phyloP scores from a whole-genome alignment of 2,888 invertebrate species.

The Nycteola revayana region DNA sequence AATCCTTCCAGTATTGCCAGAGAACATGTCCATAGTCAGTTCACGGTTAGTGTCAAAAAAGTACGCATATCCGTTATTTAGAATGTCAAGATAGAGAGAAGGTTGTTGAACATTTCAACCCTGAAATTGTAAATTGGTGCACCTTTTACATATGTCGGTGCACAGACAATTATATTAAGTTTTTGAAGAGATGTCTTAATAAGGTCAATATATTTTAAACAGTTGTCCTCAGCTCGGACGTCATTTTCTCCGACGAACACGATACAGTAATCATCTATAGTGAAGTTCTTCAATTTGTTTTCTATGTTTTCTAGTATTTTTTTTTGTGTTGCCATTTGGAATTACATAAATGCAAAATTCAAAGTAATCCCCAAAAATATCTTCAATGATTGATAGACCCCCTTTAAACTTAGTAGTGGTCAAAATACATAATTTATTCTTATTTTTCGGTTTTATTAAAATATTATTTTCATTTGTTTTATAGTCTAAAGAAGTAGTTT shows the following conservation, averaged over 20 bases:
- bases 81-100: not conserved
- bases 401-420: not conserved
- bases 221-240: not conserved
- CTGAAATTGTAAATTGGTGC: not conserved
- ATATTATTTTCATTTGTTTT: too few relatives aligned
- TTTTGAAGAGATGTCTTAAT: not conserved
- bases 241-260: not conserved
- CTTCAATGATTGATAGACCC: not conserved
- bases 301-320: not conserved
- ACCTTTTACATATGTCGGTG: too few relatives aligned
- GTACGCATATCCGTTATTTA: not conserved
- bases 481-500: too few relatives aligned
- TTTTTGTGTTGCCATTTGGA: not conserved
- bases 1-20: not conserved
- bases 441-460: not conserved
- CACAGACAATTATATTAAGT: not conserved
- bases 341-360: not conserved
- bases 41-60: not conserved
- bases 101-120: not conserved
- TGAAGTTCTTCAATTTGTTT: not conserved
- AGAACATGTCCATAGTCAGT: not conserved
- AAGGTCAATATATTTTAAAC: not conserved
- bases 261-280: not conserved
- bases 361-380: not conserved
- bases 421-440: not conserved